Evolutionary conservation across 64 coral and sea anemone genomes (phyloP).

Genomic region (Porites lutea): DNA sequence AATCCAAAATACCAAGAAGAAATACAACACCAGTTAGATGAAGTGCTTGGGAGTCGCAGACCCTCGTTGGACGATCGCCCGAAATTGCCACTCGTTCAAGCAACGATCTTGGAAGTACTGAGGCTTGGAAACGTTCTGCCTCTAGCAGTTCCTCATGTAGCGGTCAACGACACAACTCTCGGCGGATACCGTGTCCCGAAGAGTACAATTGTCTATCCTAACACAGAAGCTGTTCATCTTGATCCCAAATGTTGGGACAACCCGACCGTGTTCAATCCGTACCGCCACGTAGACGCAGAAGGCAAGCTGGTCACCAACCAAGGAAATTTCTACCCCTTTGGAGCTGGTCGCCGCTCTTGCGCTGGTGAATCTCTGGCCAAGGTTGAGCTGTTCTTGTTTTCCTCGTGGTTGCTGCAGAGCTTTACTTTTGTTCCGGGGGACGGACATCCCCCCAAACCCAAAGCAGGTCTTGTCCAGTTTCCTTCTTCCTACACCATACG

Average conservation of each 20-base stretch:
- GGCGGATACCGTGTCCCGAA: slow-evolving; percentile 47
- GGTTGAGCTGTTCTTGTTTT: slow-evolving; percentile 35
- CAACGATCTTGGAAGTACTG: slow-evolving; percentile 39
- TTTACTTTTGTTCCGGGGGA: slow-evolving; percentile 25
- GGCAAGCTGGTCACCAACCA: slow-evolving; percentile 31
- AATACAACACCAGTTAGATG: slow-evolving; percentile 29
- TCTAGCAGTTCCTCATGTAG: slow-evolving; percentile 5
- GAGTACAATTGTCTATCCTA: background rate
- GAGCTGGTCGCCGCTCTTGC: slow-evolving; percentile 40
- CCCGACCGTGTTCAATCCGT: slow-evolving; percentile 23
- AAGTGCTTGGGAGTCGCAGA: background rate
- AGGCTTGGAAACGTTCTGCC: background rate
- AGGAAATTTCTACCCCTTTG: slow-evolving; percentile 26
- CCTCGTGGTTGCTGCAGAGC: slow-evolving; percentile 3
- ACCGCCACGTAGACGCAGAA: slow-evolving; percentile 35
- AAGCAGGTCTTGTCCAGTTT: background rate
- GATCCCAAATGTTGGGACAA: slow-evolving; percentile 47
- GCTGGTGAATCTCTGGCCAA: slow-evolving; percentile 49
- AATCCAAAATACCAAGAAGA: slow-evolving; percentile 23
- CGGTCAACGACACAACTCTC: slow-evolving; percentile 8
- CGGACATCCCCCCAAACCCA: background rate
- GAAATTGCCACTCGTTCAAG: slow-evolving; percentile 23
- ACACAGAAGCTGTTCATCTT: slow-evolving; percentile 46
- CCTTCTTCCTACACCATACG: slow-evolving; percentile 36
- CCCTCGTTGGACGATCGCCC: slow-evolving; percentile 18